Evolutionary conservation across 2,113 vertebrate genomes (phyloP).

Genomic region (Sisor rabdophorus): DNA sequence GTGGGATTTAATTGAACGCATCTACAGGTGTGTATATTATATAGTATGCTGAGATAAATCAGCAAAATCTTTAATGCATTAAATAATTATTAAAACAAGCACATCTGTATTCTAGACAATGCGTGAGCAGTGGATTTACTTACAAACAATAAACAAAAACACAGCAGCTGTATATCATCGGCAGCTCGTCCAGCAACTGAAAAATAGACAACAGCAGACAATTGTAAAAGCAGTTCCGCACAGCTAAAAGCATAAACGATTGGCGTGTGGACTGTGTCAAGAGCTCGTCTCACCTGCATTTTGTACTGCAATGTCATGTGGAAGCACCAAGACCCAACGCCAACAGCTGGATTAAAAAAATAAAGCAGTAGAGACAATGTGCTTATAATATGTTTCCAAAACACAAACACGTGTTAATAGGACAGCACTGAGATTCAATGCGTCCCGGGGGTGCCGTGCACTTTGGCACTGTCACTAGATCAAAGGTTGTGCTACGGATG

Average conservation of each 20-base stretch:
- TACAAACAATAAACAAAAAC: conserved; percentile 97
- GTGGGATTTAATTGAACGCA: not conserved
- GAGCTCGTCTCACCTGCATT: conserved; percentile 88
- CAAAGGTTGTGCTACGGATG: not conserved
- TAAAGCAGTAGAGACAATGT: not conserved
- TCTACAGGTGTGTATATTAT: not conserved
- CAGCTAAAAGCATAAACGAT: not conserved
- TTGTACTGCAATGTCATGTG: conserved; percentile 98
- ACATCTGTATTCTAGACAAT: too few species aligned
- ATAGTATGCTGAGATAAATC: too few species aligned
- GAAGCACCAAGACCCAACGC: conserved; percentile 97
- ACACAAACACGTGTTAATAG: not conserved
- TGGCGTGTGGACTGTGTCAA: not conserved
- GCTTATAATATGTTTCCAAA: too few species aligned
- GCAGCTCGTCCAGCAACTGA: conserved; percentile 93
- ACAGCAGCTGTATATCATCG: conserved; percentile 98
- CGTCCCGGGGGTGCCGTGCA: not conserved
- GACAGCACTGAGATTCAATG: not conserved
- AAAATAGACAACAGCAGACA: conserved; percentile 12
- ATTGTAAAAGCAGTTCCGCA: not conserved
- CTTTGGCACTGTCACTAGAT: not conserved
- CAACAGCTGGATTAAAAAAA: conserved; percentile 80
- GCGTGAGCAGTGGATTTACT: conserved; percentile 65
- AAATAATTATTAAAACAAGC: too few species aligned
- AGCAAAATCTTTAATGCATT: too few species aligned